phyloP scores from a whole-genome alignment of 2,888 invertebrate genomes.

The Drosophila cyrtoloma region DNA sequence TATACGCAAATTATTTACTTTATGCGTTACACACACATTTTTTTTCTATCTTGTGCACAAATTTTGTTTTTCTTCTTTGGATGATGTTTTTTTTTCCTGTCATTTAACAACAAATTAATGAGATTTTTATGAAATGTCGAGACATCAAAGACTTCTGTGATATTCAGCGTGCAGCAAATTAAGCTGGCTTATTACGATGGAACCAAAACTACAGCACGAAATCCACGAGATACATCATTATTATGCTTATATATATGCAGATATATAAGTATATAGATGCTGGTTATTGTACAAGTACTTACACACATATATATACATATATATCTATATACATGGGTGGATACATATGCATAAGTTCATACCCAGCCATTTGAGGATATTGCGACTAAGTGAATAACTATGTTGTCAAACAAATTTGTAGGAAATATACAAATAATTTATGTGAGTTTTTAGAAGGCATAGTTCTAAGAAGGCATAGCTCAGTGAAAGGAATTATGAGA shows the following conservation, averaged over 20 bases:
- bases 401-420: not conserved
- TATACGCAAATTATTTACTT: constrained; percentile 53
- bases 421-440: not conserved
- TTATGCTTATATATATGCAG: not conserved
- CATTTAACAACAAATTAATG: constrained; percentile 62
- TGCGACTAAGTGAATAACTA: not conserved
- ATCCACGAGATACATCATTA: constrained; percentile 14
- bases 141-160: constrained; percentile 56
- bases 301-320: constrained; percentile 1
- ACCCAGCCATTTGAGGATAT: not conserved
- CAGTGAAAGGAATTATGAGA: not conserved
- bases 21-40: constrained; percentile 20
- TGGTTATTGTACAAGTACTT: not conserved
- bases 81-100: constrained; percentile 11
- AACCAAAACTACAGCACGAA: constrained; percentile 38
- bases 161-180: constrained; percentile 53
- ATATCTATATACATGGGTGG: not conserved
- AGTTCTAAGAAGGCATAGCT: not conserved
- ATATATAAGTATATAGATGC: constrained; percentile 1
- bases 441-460: not conserved
- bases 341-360: constrained; percentile 6
- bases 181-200: constrained; percentile 60
- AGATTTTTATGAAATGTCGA: constrained; percentile 61
- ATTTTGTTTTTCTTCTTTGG: constrained; percentile 9
- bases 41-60: constrained; percentile 27